phyloP scores from a whole-genome alignment of 2,888 invertebrate genomes.

The Ferdinandea cuprea region DNA sequence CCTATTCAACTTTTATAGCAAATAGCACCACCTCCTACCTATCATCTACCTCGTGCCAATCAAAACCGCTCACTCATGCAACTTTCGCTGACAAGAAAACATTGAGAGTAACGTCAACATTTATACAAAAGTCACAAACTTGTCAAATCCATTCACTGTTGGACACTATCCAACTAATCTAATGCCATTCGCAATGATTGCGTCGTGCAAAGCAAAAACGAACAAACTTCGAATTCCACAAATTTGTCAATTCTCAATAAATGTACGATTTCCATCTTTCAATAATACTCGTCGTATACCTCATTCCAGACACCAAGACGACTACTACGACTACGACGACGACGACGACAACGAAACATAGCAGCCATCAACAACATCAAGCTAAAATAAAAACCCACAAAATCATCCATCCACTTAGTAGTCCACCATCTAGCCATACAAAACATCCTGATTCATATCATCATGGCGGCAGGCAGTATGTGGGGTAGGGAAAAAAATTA shows the following conservation, averaged over 20 bases:
- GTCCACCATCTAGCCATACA: slow-evolving; percentile 30
- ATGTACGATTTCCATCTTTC: slow-evolving; percentile 57
- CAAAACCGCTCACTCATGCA: too few species aligned
- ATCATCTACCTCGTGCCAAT: background rate
- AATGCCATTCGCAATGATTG: background rate
- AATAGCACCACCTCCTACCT: too few species aligned
- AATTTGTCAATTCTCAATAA: slow-evolving; percentile 62
- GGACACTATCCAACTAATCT: background rate
- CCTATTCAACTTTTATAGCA: too few species aligned
- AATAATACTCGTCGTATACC: slow-evolving; percentile 32
- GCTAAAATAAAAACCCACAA: slow-evolving; percentile 33
- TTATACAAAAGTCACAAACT: background rate
- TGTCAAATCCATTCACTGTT: background rate
- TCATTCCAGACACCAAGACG: slow-evolving; percentile 43
- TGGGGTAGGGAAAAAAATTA: too few species aligned
- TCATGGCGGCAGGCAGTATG: slow-evolving; percentile 22
- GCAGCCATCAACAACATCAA: slow-evolving; percentile 18
- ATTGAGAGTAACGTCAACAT: too few species aligned
- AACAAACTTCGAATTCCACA: background rate
- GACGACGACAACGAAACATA: slow-evolving; percentile 34
- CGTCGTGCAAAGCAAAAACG: background rate
- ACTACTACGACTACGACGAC: slow-evolving; percentile 37
- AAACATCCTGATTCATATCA: slow-evolving; percentile 71
- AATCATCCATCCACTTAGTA: slow-evolving; percentile 53
- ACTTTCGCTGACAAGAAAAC: too few species aligned